Base-by-base conservation (phyloP, 2,113 vertebrate genomes). In the Pygoscelis antarcticus region DNA sequence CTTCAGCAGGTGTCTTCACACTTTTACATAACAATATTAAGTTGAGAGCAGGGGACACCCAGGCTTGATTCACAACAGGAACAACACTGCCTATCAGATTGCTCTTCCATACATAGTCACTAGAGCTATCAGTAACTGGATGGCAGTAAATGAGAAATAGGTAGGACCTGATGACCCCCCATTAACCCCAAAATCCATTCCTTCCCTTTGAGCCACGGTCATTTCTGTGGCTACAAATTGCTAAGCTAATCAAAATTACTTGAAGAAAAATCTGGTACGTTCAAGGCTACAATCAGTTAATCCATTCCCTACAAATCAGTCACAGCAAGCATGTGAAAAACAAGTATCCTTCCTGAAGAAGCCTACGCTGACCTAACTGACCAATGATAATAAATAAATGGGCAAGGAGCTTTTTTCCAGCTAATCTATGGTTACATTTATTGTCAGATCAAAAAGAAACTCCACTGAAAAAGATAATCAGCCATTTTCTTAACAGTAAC, bases 1-100 rank as follows among this genome's bases (percentile, higher is more conserved):
- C 36, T 23, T 88, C 76, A 32, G 38, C 34, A 54, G 23, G 5
- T 47, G 18, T 27, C 38, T 80, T 44, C 64, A 83, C 40, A 36
- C 7, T 51, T 74, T 2, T 1, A 26, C 1, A 0, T 15, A 46
- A 21, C 22, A 71, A 47, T 20, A 68, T 6, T n/a, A 60, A 80
- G 27, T 4, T 15, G 40, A 2, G 0, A 82, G 13, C 13, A 85
- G 22, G 13, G 8, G 10, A 78, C 13, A 49, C 0, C 16, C 11
- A 44, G 20, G 11, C 17, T 77, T 42, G 18, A 40, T 14, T 54
- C 25, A 25, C 17, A 69, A 22, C 18, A 78, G 30, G 16, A 58
- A 38, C 44, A 57, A 11, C 2, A 51, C 2, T 42, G 30, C 11
- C 55, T 29, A 2, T 4, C 26, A 46, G 16, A 85, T 40, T 21